Evolutionary conservation across 2,888 invertebrate genomes (phyloP).

Genomic region (Idaea aversata): DNA sequence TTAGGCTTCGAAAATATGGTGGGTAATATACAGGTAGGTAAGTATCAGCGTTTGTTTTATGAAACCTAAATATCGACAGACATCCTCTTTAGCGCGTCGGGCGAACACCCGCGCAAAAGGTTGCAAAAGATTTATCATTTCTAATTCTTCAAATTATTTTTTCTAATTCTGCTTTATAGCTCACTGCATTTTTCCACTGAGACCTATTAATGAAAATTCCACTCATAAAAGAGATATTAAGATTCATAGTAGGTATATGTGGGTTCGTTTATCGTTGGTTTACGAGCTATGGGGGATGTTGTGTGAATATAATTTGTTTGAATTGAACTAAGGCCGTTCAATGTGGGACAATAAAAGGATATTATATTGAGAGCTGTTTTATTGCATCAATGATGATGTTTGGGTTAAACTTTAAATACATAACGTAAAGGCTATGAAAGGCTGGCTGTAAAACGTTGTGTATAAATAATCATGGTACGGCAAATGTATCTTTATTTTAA

Average conservation of each 20-base stretch:
- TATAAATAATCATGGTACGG: too few relatives aligned
- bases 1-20: background rate
- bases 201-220: background rate
- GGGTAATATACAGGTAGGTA: background rate
- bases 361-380: background rate
- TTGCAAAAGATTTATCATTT: too few relatives aligned
- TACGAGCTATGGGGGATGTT: background rate
- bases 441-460: too few relatives aligned
- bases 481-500: too few relatives aligned
- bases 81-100: too few relatives aligned
- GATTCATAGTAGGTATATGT: background rate
- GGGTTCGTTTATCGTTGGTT: background rate
- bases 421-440: too few relatives aligned
- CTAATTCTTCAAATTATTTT: too few relatives aligned
- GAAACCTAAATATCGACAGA: too few relatives aligned
- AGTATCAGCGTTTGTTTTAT: too few relatives aligned
- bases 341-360: background rate
- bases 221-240: background rate
- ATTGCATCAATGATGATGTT: background rate
- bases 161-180: background rate
- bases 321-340: background rate
- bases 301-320: background rate
- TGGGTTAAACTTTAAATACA: too few relatives aligned
- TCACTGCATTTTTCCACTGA: background rate
- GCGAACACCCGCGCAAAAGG: too few relatives aligned